phyloP scores from a whole-genome alignment of 2,888 invertebrate genomes.

The Heliconius sara region DNA sequence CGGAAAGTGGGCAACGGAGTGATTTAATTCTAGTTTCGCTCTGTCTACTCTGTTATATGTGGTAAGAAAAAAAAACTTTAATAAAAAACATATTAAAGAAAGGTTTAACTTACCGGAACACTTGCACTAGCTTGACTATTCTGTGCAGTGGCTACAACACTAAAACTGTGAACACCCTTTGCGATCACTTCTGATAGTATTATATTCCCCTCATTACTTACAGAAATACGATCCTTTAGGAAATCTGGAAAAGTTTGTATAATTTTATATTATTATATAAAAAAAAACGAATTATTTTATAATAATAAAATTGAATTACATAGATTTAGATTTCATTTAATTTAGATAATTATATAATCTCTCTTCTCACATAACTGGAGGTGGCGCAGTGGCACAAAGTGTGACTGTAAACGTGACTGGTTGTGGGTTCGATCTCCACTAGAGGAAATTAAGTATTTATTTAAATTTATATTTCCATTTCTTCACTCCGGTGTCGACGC shows the following conservation, averaged over 20 bases:
- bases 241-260: constrained; percentile 60
- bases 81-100: too few species aligned
- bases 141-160: constrained; percentile 66
- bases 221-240: constrained; percentile 62
- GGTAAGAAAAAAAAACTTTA: too few species aligned
- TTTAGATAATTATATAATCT: neutral
- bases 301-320: neutral
- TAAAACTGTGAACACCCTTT: constrained; percentile 65
- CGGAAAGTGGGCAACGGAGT: too few species aligned
- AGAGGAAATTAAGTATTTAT: too few species aligned
- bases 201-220: constrained; percentile 68
- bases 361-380: too few species aligned
- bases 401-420: too few species aligned
- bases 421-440: too few species aligned
- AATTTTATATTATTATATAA: neutral
- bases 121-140: constrained; percentile 58
- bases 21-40: too few species aligned
- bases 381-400: too few species aligned
- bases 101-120: constrained; percentile 58
- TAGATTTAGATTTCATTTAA: neutral
- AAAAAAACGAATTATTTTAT: neutral
- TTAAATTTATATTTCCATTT: too few species aligned
- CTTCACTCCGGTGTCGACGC: too few species aligned
- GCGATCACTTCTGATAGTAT: constrained; percentile 62
- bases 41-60: too few species aligned